phyloP scores from a whole-genome alignment of 2,888 invertebrate genomes.

The Epirrhoe tristata region DNA sequence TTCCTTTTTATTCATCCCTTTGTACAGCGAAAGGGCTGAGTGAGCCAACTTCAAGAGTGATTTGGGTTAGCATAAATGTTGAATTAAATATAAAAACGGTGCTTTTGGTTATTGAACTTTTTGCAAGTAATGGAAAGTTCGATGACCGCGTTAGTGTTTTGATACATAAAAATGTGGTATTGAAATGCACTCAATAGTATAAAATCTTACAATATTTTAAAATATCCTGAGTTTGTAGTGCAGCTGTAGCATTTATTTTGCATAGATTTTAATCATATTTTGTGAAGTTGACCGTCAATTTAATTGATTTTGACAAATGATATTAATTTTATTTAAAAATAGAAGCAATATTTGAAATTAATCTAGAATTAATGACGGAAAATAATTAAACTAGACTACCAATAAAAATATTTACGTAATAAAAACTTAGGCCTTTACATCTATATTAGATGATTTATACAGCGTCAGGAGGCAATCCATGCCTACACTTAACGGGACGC shows the following conservation, averaged over 20 bases:
- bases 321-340: neutral
- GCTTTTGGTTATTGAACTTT: conserved; percentile 20
- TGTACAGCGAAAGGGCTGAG: conserved; percentile 33
- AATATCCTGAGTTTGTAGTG: too few species aligned
- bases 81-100: conserved; percentile 17
- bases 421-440: too few species aligned
- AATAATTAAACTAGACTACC: conserved; percentile 7
- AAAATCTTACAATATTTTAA: neutral
- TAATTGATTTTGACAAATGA: neutral
- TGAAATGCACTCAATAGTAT: neutral
- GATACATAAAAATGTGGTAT: neutral
- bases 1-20: conserved; percentile 22
- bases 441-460: too few species aligned
- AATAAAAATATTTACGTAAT: conserved; percentile 3
- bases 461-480: too few species aligned
- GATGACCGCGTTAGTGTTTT: conserved; percentile 11
- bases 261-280: too few species aligned
- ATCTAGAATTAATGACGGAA: conserved; percentile 8
- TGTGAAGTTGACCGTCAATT: neutral
- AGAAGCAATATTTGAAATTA: neutral
- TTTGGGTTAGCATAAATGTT: conserved; percentile 36
- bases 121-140: conserved; percentile 21
- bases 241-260: too few species aligned
- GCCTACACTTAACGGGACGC: too few species aligned
- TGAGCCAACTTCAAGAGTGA: conserved; percentile 35